Evolutionary conservation across 2,797 vertebrate genomes (phyloP), one percentile per base, ranked within the genome.

Genomic region (Austrolebias charrua): DNA sequence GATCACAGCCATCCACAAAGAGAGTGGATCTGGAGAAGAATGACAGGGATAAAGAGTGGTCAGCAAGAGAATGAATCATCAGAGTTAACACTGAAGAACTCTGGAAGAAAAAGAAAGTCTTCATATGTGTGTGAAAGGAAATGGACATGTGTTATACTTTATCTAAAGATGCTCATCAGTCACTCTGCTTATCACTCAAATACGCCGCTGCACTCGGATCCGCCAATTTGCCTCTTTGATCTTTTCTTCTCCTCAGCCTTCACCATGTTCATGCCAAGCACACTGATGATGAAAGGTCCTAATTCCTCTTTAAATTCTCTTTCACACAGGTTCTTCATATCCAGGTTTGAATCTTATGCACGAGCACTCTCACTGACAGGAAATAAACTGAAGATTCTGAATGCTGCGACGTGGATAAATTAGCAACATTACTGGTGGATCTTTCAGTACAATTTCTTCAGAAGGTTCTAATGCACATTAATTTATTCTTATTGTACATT

Each of bases 1-100:
- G 90, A 88, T 12, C 31, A 46, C n/a, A 38, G 88, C 90, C 90
- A 91, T 83, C 47, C 60, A 35, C 35, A 29, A 59, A 72, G 58
- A 78, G 69, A 75, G 73, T 33, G 54, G 45, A 28, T 60, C 47
- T 54, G 1, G 31, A 43, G 6, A 18, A 44, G 60, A 60, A 63
- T 69, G 69, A 72, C 47, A 69, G 64, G 58, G 59, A 66, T 5
- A 60, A 38, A 61, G 55, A 65, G 55, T 51, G 62, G 70, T 72
- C 76, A 76, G 78, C 55, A 73, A 71, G 78, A 78, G 47, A 68
- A 62, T 47, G 3, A 73, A 46, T 66, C 74, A 75, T 73, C 75
- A 80, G 20, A 76, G 63, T 75, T 75, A 47, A 60, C 57, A 56
- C 19, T 49, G 54, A 50, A 75, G 60, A 73, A 63, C 59, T 38